Evolutionary conservation across 37 sponge, comb jelly and placozoan species (phyloP), one percentile per base, ranked within the genome.

Genomic region (Petrosia ficiformis): DNA sequence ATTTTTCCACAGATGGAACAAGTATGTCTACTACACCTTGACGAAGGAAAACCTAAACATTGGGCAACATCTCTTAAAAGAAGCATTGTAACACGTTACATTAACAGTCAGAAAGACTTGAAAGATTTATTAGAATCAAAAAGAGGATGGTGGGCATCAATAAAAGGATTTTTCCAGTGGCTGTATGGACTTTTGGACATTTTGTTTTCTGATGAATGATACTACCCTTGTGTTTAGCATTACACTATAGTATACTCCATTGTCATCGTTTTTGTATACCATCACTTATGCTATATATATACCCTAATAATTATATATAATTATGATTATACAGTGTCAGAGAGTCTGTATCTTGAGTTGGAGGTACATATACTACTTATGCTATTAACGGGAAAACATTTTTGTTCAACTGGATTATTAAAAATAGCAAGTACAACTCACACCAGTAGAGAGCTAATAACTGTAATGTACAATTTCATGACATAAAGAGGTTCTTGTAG

Each of bases 91-190:
- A 36, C 58, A 3, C 83, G 78, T 34, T 87, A 80, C 69, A 84
- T 92, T 36, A 57, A 67, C 0, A 57, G 34, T 19, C 44, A 79
- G 32, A 32, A 52, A 22, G 88, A 83, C 3, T 70, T 92, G 6
- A 84, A 83, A 67, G 59, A 64, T 10, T 60, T 84, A 21, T 52
- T 92, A 30, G 40, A n/a, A 2, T 80, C 88, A 5, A 87, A 87
- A 74, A 58, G 41, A 28, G 79, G 80, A 26, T 59, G 59, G 57
- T 92, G 93, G 93, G 84, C 84, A 21, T 78, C 64, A 59, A 25
- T 92, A 32, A 80, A 82, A 38, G 93, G 93, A 28, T 87, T 87
- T 32, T 75, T 65, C 31, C 93, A 92, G 43, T 92, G 93, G 93
- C 22, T 91, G 14, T 19, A 68, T 3, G 82, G 79, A 79, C 24